Conservation (phyloP, 2,888 invertebrate genomes). For the Lumbricus terrestris region DNA sequence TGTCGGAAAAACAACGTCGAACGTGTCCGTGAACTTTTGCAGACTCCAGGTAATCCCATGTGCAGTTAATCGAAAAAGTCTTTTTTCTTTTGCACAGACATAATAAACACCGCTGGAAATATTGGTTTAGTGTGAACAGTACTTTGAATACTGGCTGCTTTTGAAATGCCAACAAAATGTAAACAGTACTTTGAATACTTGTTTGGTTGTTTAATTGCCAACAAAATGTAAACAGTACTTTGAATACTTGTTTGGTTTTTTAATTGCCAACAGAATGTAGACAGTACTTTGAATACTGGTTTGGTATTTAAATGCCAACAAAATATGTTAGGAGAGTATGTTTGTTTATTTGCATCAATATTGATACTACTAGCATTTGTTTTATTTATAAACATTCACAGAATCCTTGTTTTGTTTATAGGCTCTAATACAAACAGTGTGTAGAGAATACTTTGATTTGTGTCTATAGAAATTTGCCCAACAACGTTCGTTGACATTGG, state of each 20-base stretch:
- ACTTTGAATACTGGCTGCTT: too few species aligned
- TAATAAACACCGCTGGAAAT: too few species aligned
- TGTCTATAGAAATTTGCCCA: background rate
- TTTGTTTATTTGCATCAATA: background rate
- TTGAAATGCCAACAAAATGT: background rate
- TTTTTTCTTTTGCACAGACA: too few species aligned
- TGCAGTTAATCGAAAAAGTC: too few species aligned
- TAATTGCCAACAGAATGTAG: too few species aligned
- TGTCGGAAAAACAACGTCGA: constrained; percentile 50
- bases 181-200: background rate
- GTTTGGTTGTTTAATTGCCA: too few species aligned
- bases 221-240: too few species aligned
- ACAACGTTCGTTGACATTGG: background rate
- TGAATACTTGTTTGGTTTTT: too few species aligned
- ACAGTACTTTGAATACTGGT: too few species aligned
- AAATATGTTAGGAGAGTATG: too few species aligned
- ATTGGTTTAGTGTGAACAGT: too few species aligned
- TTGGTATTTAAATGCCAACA: too few species aligned
- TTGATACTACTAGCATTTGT: background rate
- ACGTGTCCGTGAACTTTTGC: constrained; percentile 45
- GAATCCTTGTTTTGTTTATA: background rate
- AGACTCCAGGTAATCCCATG: constrained; percentile 44
- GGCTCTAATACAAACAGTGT: background rate
- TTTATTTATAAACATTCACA: background rate
- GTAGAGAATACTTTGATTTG: background rate